Evolutionary conservation across 1,140 invertebrate species (phyloP), one percentile per base, ranked within the genome.

Genomic region (Dreissena rostriformis): DNA sequence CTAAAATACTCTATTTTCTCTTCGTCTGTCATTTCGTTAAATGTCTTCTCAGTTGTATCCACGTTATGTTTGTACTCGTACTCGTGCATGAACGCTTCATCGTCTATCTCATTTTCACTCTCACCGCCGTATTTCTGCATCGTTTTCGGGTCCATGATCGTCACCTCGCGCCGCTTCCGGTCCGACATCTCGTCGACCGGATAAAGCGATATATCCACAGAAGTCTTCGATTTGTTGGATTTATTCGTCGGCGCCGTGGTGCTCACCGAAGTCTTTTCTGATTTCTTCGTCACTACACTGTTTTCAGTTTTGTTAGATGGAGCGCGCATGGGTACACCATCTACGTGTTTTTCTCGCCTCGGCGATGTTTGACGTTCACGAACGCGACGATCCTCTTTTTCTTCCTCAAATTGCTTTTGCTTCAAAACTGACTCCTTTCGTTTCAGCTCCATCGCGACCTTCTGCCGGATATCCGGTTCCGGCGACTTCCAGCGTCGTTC

Each of bases 1-100:
- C 65, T 49, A 28, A 75, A 82, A 68, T 75, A 82, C 26, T 75
- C 61, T 49, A 82, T 57, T 52, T 82, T 82, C 65, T 82, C 80
- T 53, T 82, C 80, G 57, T 82, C 72, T 0, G 28, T 53, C 80
- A 82, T 82, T 12, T 82, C 80, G 12, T 75, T 73, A 75, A 82
- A 82, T 15, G 72, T 29, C 26, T 75, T 82, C n/a, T 24, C 17
- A 15, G 39, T 24, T 19, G 17, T 19, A 51, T 51, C 26, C 12
- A 49, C 26, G 4, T 39, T 17, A 49, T 82, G 68, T 24, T 71
- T 72, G 29, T 74, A 82, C 65, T 82, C 80, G 39, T 74, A 82
- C 52, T 82, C 80, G 17, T 74, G 53, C 52, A 73, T 39, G 49
- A 82, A 82, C 29, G 80, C 55, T 49, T 81, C 71, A 12, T 53